Evolutionary conservation across 2,888 invertebrate species (phyloP), one percentile per base, ranked within the genome.

Genomic region (Apodemia zela): DNA sequence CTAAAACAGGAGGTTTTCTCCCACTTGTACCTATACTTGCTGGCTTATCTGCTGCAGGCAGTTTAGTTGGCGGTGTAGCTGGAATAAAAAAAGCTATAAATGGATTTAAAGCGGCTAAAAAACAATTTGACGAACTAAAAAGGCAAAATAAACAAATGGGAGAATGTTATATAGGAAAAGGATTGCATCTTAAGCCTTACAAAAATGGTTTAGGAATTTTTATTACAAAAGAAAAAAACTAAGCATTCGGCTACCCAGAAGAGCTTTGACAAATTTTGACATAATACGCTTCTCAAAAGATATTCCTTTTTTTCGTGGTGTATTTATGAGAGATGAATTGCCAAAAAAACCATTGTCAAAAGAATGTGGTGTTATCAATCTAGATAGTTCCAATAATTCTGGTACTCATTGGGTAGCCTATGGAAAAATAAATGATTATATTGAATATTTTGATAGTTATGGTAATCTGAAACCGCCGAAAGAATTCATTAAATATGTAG

Each of bases 21-120:
- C 79, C 77, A 11, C 66, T 80, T 35, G 69, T 82, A n/a, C 79
- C 79, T 3, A 69, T 82, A 25, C 77, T 82, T 72, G 78, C 80
- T 1, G 78, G 76, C 17, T 66, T 82, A 51, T 69, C 73, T 33
- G 80, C 81, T 18, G 33, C 75, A 15, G 84, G 81, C 1, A 71
- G 75, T 47, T 67, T 81, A 65, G 73, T 74, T 17, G 80, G 81
- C 38, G 79, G 80, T 33, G 76, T 76, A 42, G 73, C 79, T n/a
- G 76, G 76, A 62, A 74, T 83, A 21, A 73, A 75, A 4, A 81
- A 78, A 79, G 64, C 68, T 11, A 59, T 69, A 21, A 69, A 77
- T 66, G 71, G 79, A 62, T 72, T 76, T 4, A 78, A 75, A 66
- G 65, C 63, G 60, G 79, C 79, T 11, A 72, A 73, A 72, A 66